Percentiles rank a stretch among this genome's conserved stretches.
Conservation (phyloP, 2,888 invertebrate species). For the Lepeophtheirus nordmannii region DNA sequence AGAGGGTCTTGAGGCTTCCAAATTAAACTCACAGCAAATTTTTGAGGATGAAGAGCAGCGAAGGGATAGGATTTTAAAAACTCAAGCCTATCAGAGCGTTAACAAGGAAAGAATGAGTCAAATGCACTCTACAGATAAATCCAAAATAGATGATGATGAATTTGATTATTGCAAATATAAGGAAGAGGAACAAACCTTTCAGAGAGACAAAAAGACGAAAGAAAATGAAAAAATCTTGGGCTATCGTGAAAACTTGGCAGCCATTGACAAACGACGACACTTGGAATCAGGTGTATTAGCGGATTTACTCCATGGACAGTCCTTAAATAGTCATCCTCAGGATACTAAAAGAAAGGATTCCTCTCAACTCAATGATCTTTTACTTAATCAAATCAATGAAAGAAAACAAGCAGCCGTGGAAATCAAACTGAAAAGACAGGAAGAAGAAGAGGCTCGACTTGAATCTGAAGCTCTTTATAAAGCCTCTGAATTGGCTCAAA, state of each 20-base stretch:
- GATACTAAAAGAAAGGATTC: not conserved
- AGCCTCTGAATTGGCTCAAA: constrained; percentile 1
- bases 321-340: not conserved
- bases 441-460: constrained; percentile 14
- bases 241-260: not conserved
- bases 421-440: not conserved
- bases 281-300: not conserved
- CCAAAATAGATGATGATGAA: not conserved
- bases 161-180: not conserved
- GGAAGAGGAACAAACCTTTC: not conserved
- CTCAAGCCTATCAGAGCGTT: not conserved
- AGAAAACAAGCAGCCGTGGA: not conserved
- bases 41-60: not conserved
- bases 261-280: not conserved
- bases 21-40: not conserved
- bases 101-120: not conserved
- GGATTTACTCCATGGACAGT: not conserved
- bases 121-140: not conserved
- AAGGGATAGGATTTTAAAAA: not conserved
- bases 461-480: not conserved
- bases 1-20: not conserved
- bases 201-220: not conserved
- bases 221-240: not conserved
- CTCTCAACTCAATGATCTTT: not conserved
- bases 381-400: not conserved